These are phyloP conservation scores for Symphodus melops DNA, from an alignment of 2,113 vertebrate species.

Conservation along the genomic window DNA sequence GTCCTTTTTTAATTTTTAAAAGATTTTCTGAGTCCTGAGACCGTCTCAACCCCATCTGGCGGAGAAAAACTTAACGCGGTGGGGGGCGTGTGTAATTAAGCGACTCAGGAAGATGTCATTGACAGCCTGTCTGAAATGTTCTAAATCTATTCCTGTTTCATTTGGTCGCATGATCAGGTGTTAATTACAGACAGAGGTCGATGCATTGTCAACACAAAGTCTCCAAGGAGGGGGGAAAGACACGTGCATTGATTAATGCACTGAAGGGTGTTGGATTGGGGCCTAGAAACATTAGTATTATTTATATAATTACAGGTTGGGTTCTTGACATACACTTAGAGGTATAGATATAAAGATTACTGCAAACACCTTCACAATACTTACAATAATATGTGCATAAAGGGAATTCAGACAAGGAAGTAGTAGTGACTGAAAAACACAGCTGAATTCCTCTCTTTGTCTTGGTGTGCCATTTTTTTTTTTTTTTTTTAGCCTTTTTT, in stretches of 20 bases:
- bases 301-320: slow-evolving; percentile 35
- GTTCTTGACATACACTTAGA: slow-evolving; percentile 24
- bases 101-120: too few relatives aligned
- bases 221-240: slow-evolving; percentile 24
- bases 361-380: not conserved
- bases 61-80: too few relatives aligned
- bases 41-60: too few relatives aligned
- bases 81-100: too few relatives aligned
- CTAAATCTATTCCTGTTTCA: not conserved
- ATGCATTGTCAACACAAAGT: slow-evolving; percentile 32
- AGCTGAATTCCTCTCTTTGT: not conserved
- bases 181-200: slow-evolving; percentile 34
- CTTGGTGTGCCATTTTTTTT: not conserved
- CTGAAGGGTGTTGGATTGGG: slow-evolving; percentile 20
- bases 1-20: too few relatives aligned
- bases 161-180: slow-evolving; percentile 18
- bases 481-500: not conserved
- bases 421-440: too few relatives aligned
- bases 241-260: slow-evolving; percentile 39
- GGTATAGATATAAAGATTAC: slow-evolving; percentile 30
- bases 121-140: too few relatives aligned
- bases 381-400: slow-evolving; percentile 8
- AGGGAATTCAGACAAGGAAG: not conserved
- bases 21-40: too few relatives aligned
- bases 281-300: slow-evolving; percentile 35